Conservation (phyloP, 2,797 vertebrate genomes). For the Thaleichthys pacificus region DNA sequence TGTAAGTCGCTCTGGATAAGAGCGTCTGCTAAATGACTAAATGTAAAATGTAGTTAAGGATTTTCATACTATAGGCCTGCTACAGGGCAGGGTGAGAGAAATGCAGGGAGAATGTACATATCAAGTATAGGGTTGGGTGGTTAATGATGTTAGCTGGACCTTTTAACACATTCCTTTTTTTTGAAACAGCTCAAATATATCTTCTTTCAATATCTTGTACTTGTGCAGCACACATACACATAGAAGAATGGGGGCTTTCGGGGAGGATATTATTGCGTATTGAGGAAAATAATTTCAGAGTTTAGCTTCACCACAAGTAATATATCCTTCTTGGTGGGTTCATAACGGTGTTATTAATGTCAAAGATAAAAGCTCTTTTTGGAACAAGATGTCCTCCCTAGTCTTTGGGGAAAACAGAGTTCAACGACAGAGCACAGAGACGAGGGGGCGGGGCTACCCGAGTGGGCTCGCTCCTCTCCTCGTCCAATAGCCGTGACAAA, state of each 20-base stretch:
- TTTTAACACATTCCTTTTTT: background rate
- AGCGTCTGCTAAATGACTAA: no score
- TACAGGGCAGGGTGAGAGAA: background rate
- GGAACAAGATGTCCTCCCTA: conserved; percentile 29
- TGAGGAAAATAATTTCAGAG: conserved; percentile 4
- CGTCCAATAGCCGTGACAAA: conserved; percentile 49
- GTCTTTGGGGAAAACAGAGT: conserved; percentile 35
- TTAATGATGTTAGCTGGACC: conserved; percentile 21
- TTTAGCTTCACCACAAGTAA: conserved; percentile 25
- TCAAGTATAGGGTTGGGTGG: background rate
- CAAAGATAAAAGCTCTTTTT: conserved; percentile 37
- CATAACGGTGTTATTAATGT: conserved; percentile 52
- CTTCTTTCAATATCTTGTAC: background rate
- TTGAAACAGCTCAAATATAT: conserved; percentile 14
- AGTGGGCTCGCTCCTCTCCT: conserved; percentile 37
- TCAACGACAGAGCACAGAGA: conserved; percentile 2
- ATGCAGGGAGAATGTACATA: background rate
- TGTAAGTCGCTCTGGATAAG: no score
- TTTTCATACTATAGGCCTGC: background rate
- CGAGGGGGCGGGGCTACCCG: background rate
- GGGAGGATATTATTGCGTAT: conserved; percentile 5
- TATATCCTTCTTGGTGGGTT: conserved; percentile 36
- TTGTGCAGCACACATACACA: conserved; percentile 23
- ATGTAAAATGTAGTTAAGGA: no score
- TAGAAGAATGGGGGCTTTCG: background rate